Evolutionary conservation across 2,797 vertebrate species (phyloP).

Genomic region (Myioborus miniatus): DNA sequence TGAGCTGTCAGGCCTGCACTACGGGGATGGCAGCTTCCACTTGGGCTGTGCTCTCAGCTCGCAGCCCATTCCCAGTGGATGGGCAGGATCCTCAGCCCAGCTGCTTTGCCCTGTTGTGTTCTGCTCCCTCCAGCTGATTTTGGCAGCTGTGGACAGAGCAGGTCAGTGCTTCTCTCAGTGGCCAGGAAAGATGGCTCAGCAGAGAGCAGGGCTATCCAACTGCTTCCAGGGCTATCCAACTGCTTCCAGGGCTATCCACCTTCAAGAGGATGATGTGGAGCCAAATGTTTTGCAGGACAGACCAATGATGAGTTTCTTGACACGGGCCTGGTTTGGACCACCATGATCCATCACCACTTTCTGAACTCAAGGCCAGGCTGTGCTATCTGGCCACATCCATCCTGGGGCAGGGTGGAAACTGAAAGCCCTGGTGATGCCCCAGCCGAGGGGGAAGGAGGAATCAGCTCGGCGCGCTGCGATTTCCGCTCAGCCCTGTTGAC

Average conservation of each 20-base stretch:
- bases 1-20: not conserved
- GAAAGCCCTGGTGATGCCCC: not conserved
- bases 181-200: fast-evolving
- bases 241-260: not conserved
- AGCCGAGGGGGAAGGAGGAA: constrained; percentile 7
- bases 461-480: not conserved
- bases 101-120: not conserved
- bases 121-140: not conserved
- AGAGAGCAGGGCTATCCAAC: not conserved
- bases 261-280: not conserved
- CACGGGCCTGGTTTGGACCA: fast-evolving
- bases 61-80: not conserved
- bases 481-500: not conserved
- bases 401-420: not conserved
- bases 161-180: not conserved
- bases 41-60: not conserved
- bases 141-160: not conserved
- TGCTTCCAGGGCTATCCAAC: not conserved
- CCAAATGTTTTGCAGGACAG: not conserved
- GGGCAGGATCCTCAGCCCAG: not conserved
- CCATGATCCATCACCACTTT: not conserved
- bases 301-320: not conserved
- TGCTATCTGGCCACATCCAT: not conserved
- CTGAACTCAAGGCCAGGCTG: not conserved
- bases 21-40: not conserved